Percentiles rank a stretch among this genome's conserved stretches.
Evolutionary conservation across 2,797 vertebrate genomes (phyloP).

Genomic region (Chloroceryle inda): DNA sequence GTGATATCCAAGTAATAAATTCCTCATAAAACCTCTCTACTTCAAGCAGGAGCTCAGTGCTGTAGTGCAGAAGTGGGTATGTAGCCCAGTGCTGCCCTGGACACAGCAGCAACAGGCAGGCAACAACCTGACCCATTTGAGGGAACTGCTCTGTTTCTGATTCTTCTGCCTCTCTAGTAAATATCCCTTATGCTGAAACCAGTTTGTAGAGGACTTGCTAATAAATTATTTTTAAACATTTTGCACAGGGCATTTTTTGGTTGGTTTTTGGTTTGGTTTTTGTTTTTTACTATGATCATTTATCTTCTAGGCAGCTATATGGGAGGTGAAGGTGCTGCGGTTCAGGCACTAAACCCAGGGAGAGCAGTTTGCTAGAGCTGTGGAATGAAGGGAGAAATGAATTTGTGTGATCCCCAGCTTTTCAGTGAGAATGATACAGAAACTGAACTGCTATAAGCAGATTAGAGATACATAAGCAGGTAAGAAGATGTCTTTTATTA

Average conservation of each 20-base stretch:
- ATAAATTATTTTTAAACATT: constrained; percentile 15
- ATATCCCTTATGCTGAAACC: not conserved
- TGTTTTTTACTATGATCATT: not conserved
- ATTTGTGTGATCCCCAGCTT: not conserved
- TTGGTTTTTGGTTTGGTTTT: not conserved
- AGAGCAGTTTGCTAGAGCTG: not conserved
- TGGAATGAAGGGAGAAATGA: not conserved
- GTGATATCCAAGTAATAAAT: accelerated
- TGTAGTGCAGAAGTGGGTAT: not conserved
- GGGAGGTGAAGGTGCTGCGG: not conserved
- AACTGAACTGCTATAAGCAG: not conserved
- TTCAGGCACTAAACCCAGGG: not conserved
- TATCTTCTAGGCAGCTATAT: not conserved
- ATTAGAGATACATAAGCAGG: not conserved
- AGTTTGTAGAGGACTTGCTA: not conserved
- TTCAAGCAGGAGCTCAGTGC: not conserved
- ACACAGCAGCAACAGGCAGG: not conserved
- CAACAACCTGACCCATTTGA: not conserved
- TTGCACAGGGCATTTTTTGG: not conserved
- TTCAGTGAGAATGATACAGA: not conserved
- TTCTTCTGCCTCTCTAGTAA: not conserved
- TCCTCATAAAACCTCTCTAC: not conserved
- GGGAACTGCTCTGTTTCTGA: not conserved
- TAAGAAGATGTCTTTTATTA: not conserved
- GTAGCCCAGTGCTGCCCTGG: not conserved